phyloP scores from a whole-genome alignment of 2,888 invertebrate genomes.

The Pyrrhosoma nymphula region DNA sequence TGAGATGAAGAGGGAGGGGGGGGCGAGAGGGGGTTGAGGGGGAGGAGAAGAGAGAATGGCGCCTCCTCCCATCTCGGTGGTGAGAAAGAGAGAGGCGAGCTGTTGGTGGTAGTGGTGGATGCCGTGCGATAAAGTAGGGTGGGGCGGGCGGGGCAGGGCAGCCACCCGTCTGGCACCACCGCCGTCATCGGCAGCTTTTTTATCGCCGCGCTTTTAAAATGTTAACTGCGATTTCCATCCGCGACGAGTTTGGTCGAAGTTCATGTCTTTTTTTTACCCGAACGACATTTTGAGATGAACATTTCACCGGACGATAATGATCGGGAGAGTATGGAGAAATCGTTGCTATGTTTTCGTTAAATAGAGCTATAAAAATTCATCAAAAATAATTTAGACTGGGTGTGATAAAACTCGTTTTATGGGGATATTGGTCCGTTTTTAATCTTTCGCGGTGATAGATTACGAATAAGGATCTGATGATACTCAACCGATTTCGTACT shows the following conservation, averaged over 20 bases:
- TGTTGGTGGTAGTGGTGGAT: not conserved
- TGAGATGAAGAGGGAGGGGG: not conserved
- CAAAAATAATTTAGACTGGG: too few species aligned
- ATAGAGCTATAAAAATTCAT: not conserved
- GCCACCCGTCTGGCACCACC: constrained; percentile 5
- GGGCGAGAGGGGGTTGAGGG: not conserved
- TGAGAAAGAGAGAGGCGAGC: constrained; percentile 7
- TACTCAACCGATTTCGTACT: too few species aligned
- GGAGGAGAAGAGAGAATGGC: not conserved
- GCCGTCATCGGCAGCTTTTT: not conserved
- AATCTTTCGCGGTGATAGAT: too few species aligned
- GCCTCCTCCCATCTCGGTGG: not conserved
- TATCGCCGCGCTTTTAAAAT: not conserved
- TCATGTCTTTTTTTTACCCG: not conserved
- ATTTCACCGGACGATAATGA: not conserved
- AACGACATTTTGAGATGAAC: not conserved
- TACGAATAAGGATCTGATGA: too few species aligned
- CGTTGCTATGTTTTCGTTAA: not conserved
- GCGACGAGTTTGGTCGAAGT: not conserved
- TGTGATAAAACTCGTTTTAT: too few species aligned
- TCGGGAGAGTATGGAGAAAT: not conserved
- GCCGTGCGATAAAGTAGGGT: not conserved
- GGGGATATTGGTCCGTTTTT: too few species aligned
- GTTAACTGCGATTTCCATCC: not conserved
- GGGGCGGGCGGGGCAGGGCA: constrained; percentile 46